phyloP scores from a whole-genome alignment of 2,888 invertebrate genomes.

The Gonocerus acuteangulatus region DNA sequence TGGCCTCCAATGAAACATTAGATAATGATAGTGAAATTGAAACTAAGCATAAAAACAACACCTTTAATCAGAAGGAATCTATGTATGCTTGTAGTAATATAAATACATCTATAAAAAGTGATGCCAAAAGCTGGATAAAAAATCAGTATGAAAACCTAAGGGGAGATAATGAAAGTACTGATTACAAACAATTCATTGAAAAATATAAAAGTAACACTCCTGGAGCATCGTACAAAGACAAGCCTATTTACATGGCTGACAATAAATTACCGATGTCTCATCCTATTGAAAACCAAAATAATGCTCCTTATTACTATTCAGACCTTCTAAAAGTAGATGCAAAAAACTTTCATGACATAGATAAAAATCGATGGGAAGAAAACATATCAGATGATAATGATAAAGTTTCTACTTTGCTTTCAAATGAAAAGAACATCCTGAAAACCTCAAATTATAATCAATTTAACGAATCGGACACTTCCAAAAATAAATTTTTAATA shows the following conservation, averaged over 20 bases:
- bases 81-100: background rate
- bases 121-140: background rate
- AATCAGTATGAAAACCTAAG: slow-evolving; percentile 16
- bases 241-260: too few species aligned
- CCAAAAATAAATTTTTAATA: too few species aligned
- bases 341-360: slow-evolving; percentile 15
- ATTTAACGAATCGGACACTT: background rate
- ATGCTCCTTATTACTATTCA: slow-evolving; percentile 78
- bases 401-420: background rate
- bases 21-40: slow-evolving; percentile 13
- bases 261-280: slow-evolving; percentile 4
- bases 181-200: background rate
- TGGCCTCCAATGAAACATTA: too few species aligned
- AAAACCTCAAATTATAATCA: background rate
- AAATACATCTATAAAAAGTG: background rate
- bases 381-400: background rate
- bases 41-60: slow-evolving; percentile 3
- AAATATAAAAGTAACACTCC: background rate
- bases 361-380: slow-evolving; percentile 22
- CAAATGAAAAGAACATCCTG: background rate
- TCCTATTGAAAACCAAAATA: slow-evolving; percentile 49
- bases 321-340: slow-evolving; percentile 50
- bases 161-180: background rate
- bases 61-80: background rate
- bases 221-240: background rate